phyloP scores from a whole-genome alignment of 2,888 invertebrate species.

The Conops quadrifasciatus region DNA sequence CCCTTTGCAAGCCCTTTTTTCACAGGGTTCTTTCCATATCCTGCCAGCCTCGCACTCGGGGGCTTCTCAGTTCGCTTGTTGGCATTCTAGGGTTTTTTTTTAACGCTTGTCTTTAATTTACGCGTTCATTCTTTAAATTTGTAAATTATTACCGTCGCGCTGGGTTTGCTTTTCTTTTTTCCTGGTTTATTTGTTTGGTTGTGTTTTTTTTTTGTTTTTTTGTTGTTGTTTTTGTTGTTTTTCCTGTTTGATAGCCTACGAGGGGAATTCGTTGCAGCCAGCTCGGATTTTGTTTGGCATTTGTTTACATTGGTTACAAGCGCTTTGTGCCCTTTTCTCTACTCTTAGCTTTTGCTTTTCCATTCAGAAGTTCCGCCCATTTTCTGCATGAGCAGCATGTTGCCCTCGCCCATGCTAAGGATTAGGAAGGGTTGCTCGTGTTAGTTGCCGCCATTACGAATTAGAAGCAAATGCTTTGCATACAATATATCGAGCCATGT shows the following conservation, averaged over 20 bases:
- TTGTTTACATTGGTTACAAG: slow-evolving; percentile 52
- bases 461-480: slow-evolving; percentile 3
- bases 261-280: slow-evolving; percentile 21
- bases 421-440: slow-evolving; percentile 15
- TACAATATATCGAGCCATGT: neutral
- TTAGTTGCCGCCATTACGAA: slow-evolving; percentile 8
- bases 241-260: neutral
- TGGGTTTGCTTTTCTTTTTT: slow-evolving; percentile 10
- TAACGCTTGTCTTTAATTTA: slow-evolving; percentile 31
- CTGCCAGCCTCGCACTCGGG: slow-evolving; percentile 16
- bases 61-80: slow-evolving; percentile 20
- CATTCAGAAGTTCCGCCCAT: slow-evolving; percentile 22
- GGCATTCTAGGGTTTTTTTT: slow-evolving; percentile 11
- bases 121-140: slow-evolving; percentile 20
- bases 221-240: neutral
- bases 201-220: neutral
- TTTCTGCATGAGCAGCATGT: slow-evolving; percentile 13
- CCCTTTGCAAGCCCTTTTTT: neutral
- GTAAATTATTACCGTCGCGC: slow-evolving; percentile 20
- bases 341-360: slow-evolving; percentile 3
- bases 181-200: neutral
- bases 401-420: neutral
- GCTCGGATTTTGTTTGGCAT: slow-evolving; percentile 29
- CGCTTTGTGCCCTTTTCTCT: slow-evolving; percentile 37
- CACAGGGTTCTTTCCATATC: slow-evolving; percentile 4